phyloP scores from a whole-genome alignment of 2,797 vertebrate genomes.

The Lateolabrax maculatus region DNA sequence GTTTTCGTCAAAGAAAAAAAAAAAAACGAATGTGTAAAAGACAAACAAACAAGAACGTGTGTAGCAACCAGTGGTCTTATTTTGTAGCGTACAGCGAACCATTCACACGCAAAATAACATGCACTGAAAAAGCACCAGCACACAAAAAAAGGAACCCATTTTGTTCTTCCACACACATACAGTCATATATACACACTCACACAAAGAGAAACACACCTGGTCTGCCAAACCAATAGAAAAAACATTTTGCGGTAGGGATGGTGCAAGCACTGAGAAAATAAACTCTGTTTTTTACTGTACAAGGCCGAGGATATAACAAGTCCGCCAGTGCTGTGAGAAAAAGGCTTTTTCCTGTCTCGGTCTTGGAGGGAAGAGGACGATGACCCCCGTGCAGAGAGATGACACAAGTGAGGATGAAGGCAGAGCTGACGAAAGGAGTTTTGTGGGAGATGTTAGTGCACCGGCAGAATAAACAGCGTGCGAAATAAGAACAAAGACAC shows the following conservation, averaged over 20 bases:
- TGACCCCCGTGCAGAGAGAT: slow-evolving; percentile 37
- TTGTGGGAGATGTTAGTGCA: slow-evolving; percentile 36
- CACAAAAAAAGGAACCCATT: slow-evolving; percentile 42
- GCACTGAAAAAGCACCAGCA: slow-evolving; percentile 68
- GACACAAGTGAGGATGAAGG: slow-evolving; percentile 47
- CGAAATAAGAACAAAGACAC: slow-evolving; percentile 67
- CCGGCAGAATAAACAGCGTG: slow-evolving; percentile 45
- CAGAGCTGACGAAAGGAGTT: slow-evolving; percentile 29
- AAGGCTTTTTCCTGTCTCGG: slow-evolving; percentile 51
- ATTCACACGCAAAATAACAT: slow-evolving; percentile 59
- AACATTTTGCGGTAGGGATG: slow-evolving; percentile 44
- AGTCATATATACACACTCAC: slow-evolving; percentile 61
- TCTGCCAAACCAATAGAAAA: slow-evolving; percentile 63
- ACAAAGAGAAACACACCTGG: slow-evolving; percentile 52
- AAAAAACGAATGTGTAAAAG: slow-evolving; percentile 12
- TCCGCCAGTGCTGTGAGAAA: slow-evolving; percentile 44
- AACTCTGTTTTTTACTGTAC: slow-evolving; percentile 57
- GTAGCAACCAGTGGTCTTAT: slow-evolving; percentile 13
- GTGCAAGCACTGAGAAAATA: slow-evolving; percentile 71
- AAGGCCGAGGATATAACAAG: slow-evolving; percentile 48
- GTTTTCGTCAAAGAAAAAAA: slow-evolving; percentile 14
- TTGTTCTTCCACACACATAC: slow-evolving; percentile 62
- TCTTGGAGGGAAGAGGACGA: slow-evolving; percentile 35
- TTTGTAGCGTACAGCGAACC: slow-evolving; percentile 24
- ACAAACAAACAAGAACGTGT: slow-evolving; percentile 30